phyloP scores from a whole-genome alignment of 2,113 vertebrate species.

The Myrmecobius fasciatus region DNA sequence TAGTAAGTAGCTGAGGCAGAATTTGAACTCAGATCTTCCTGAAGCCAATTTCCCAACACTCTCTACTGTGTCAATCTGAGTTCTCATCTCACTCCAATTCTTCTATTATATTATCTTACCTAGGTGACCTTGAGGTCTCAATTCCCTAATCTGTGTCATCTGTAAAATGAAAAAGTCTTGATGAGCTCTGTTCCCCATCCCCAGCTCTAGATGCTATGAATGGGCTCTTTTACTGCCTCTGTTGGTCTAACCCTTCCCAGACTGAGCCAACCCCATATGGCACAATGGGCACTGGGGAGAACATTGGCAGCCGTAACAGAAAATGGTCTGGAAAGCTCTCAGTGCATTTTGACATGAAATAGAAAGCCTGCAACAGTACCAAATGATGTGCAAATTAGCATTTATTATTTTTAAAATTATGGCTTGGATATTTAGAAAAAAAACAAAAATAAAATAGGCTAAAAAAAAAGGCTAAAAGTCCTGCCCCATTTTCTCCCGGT shows the following conservation, averaged over 20 bases:
- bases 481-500: not conserved
- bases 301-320: not conserved
- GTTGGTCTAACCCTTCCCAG: not conserved
- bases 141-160: not conserved
- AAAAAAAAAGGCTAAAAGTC: slow-evolving; percentile 40
- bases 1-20: not conserved
- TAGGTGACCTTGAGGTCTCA: not conserved
- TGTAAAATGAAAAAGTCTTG: not conserved
- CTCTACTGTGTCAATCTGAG: not conserved
- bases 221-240: not conserved
- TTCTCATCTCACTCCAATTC: not conserved
- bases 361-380: slow-evolving; percentile 64
- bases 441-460: not conserved
- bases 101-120: not conserved
- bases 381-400: slow-evolving; percentile 74
- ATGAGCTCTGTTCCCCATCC: not conserved
- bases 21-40: not conserved
- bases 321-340: not conserved
- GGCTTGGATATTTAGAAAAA: slow-evolving; percentile 67
- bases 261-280: not conserved
- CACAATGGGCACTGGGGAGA: not conserved
- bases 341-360: slow-evolving; percentile 64
- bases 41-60: not conserved
- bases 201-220: not conserved
- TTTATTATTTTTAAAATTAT: slow-evolving; percentile 75